Conservation (phyloP, 2,797 vertebrate genomes). For the Anguilla obscura region DNA sequence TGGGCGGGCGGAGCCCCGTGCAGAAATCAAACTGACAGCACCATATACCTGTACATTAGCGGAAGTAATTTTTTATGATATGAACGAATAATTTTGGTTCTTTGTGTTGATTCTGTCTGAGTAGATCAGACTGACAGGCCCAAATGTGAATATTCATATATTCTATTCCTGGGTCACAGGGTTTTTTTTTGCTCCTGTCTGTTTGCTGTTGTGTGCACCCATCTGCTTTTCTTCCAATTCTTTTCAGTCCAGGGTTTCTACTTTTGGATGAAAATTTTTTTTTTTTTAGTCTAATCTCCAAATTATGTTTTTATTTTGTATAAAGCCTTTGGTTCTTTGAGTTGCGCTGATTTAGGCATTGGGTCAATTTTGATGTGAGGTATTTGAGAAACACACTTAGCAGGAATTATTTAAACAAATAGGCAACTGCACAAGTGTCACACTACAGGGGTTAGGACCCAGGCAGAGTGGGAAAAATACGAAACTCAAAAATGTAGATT, state of each 20-base stretch:
- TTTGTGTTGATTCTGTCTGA: background rate
- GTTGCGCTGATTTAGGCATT: background rate
- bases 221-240: no score
- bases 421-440: background rate
- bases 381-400: background rate
- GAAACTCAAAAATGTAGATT: no score
- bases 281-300: background rate
- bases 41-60: background rate
- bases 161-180: background rate
- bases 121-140: background rate
- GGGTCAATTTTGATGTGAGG: background rate
- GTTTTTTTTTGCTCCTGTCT: background rate
- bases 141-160: background rate
- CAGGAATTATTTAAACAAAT: background rate
- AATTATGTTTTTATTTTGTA: background rate
- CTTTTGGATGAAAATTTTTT: no score
- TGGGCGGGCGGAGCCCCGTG: background rate
- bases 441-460: no score
- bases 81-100: background rate
- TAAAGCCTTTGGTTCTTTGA: background rate
- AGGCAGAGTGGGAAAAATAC: no score
- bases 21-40: slow-evolving; percentile 1
- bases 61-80: background rate
- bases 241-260: no score
- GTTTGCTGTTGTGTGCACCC: background rate